Percentiles rank a stretch among this genome's conserved stretches.
phyloP scores from a whole-genome alignment of 2,888 invertebrate genomes.

The Chymomyza amoena region DNA sequence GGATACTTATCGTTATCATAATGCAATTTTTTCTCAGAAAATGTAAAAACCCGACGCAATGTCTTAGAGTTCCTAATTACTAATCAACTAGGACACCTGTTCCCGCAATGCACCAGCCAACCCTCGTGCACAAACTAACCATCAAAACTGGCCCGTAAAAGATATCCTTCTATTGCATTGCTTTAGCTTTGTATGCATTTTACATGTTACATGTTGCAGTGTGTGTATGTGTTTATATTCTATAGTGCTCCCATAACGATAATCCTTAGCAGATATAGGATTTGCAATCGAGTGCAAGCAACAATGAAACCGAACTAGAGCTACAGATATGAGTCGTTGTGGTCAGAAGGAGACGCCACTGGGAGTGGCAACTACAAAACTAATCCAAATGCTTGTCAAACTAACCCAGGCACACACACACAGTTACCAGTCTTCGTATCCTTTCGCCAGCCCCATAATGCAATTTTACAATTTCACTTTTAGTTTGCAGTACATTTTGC shows the following conservation, averaged over 20 bases:
- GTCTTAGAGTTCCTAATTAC: too few species aligned
- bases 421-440: not conserved
- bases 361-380: constrained; percentile 45
- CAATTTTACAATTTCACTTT: constrained; percentile 1
- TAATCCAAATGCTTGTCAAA: constrained; percentile 37
- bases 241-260: constrained; percentile 26
- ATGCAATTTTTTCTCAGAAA: too few species aligned
- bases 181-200: constrained; percentile 32
- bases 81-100: too few species aligned
- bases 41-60: too few species aligned
- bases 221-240: not conserved
- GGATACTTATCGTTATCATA: too few species aligned
- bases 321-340: not conserved
- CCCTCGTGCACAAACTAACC: too few species aligned
- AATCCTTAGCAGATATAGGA: constrained; percentile 51
- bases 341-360: not conserved
- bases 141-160: not conserved
- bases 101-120: too few species aligned
- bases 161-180: too few species aligned
- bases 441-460: not conserved
- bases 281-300: constrained; percentile 13
- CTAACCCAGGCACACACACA: not conserved
- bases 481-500: constrained; percentile 18
- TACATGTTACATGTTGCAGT: not conserved
- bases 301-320: not conserved